phyloP scores from a whole-genome alignment of 2,888 invertebrate genomes.

The Ryuthela nishihirai region DNA sequence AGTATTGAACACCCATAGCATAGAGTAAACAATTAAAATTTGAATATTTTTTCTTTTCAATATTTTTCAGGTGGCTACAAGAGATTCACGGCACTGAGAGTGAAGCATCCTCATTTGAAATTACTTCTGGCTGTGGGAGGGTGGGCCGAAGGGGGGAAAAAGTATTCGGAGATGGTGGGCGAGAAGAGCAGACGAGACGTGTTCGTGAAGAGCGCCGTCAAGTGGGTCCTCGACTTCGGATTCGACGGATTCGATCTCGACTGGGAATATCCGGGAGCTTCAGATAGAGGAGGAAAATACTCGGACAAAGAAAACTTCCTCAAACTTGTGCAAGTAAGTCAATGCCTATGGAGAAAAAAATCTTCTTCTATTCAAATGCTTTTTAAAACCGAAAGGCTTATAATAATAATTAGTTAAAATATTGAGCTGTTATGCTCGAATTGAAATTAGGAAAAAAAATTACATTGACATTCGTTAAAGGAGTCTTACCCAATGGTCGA shows the following conservation, averaged over 20 bases:
- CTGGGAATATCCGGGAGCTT: conserved; percentile 87
- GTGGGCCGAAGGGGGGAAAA: conserved; percentile 85
- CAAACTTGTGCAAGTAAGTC: conserved; percentile 39
- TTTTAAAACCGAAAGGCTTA: too few relatives aligned
- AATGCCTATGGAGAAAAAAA: too few relatives aligned
- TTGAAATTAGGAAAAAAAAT: too few relatives aligned
- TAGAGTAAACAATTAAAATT: background rate
- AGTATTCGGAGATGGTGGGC: conserved; percentile 77
- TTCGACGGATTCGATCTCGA: conserved; percentile 85
- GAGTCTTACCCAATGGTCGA: too few relatives aligned
- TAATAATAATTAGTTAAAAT: too few relatives aligned
- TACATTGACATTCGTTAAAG: too few relatives aligned
- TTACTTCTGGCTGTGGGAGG: conserved; percentile 80
- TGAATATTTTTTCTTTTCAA: background rate
- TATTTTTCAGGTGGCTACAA: conserved; percentile 61
- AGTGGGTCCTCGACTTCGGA: conserved; percentile 66
- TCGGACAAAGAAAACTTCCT: conserved; percentile 79
- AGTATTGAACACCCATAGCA: too few relatives aligned
- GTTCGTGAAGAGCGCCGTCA: conserved; percentile 71
- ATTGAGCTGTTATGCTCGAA: too few relatives aligned
- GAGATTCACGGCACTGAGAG: conserved; percentile 70
- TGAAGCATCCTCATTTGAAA: conserved; percentile 67
- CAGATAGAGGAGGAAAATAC: conserved; percentile 77
- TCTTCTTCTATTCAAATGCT: too few relatives aligned
- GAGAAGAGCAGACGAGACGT: conserved; percentile 63